These are phyloP conservation scores for Labeo catla DNA, from an alignment of 2,113 vertebrate species.

Conservation along the genomic window DNA sequence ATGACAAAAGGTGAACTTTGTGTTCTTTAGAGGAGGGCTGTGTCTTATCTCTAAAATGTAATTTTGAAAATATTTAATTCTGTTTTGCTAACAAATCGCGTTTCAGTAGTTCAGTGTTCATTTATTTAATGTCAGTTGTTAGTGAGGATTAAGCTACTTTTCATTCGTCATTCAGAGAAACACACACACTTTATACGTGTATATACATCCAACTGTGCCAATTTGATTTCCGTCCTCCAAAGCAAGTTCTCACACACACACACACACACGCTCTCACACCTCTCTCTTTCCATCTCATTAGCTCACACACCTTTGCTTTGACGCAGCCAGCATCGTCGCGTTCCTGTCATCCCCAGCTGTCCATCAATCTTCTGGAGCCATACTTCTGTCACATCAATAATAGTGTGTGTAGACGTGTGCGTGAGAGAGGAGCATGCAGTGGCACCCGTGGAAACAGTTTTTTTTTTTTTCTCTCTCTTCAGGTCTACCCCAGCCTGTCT, in stretches of 20 bases:
- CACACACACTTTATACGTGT: no score
- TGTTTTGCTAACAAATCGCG: not conserved
- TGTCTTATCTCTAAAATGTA: not conserved
- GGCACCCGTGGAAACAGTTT: not conserved
- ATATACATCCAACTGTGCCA: not conserved
- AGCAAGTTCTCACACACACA: slow-evolving; percentile 40
- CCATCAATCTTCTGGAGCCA: slow-evolving; percentile 72
- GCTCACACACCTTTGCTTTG: slow-evolving; percentile 78
- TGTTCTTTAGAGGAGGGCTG: not conserved
- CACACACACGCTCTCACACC: slow-evolving; percentile 14
- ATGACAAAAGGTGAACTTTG: slow-evolving; percentile 59
- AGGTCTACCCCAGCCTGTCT: slow-evolving; percentile 8
- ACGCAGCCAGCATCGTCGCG: slow-evolving; percentile 74
- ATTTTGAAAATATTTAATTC: not conserved
- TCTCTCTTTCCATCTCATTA: slow-evolving; percentile 63
- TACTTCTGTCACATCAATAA: slow-evolving; percentile 73
- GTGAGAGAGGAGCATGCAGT: slow-evolving; percentile 18
- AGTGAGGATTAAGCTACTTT: no score
- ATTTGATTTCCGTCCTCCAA: slow-evolving; percentile 29
- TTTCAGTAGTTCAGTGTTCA: not conserved
- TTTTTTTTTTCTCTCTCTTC: not conserved
- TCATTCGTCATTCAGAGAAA: no score
- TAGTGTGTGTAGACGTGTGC: slow-evolving; percentile 29
- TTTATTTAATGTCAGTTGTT: no score
- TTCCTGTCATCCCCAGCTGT: slow-evolving; percentile 73